phyloP scores from a whole-genome alignment of 1,140 invertebrate species.

The Mya arenaria region DNA sequence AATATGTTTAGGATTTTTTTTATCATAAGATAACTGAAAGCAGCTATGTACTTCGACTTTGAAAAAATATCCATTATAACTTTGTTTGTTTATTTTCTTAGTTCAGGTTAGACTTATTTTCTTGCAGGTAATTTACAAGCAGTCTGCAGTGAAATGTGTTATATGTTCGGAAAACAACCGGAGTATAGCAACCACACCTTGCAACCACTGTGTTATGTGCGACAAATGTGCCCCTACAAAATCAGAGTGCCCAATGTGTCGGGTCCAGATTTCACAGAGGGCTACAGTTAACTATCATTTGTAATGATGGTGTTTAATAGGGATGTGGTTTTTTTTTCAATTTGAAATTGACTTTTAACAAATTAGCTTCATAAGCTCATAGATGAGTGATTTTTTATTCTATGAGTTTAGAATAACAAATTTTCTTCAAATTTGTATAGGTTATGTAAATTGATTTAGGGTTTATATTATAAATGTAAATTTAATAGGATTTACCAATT shows the following conservation, averaged over 20 bases:
- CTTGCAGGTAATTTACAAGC: slow-evolving; percentile 52
- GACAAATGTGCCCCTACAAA: slow-evolving; percentile 39
- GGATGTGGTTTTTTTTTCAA: too few relatives aligned
- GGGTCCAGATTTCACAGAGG: slow-evolving; percentile 30
- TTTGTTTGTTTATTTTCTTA: not conserved
- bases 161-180: slow-evolving; percentile 52
- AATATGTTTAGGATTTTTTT: not conserved
- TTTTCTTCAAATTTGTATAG: too few relatives aligned
- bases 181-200: slow-evolving; percentile 47
- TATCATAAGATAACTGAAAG: not conserved
- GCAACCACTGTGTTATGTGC: slow-evolving; percentile 52
- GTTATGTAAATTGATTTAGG: too few relatives aligned
- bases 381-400: too few relatives aligned
- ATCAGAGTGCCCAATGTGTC: slow-evolving; percentile 41
- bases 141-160: slow-evolving; percentile 45
- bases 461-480: too few relatives aligned
- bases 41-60: not conserved
- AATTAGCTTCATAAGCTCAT: too few relatives aligned
- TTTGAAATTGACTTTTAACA: slow-evolving; percentile 53
- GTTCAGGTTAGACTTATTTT: not conserved
- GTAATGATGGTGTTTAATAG: slow-evolving; percentile 51
- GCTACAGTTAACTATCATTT: slow-evolving; percentile 39
- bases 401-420: too few relatives aligned
- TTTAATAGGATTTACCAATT: too few relatives aligned
- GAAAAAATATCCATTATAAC: not conserved